Base-by-base conservation (phyloP, 1,140 invertebrate species). In the Helicoverpa armigera region DNA sequence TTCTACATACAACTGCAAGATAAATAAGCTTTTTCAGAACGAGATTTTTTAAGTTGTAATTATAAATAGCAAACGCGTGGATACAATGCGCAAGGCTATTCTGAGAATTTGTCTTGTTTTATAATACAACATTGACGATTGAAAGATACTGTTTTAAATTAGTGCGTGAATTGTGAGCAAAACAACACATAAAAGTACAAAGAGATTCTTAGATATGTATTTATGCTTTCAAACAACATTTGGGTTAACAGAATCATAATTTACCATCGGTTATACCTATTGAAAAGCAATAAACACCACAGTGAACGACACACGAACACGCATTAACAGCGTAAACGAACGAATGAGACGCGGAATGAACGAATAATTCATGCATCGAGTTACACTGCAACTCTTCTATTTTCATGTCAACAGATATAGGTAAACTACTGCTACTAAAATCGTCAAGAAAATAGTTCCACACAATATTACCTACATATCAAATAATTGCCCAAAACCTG, bases 51-150 rank as follows among this genome's bases (percentile, higher is more conserved):
- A 90, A 89, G 86, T 89, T 88, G 88, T 92, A 93, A 93, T 94
- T 92, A 93, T 93, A 92, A 92, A 93, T 94, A 93, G 92, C 92
- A 89, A 91, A 89, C 87, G 90, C 88, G 86, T 92, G 87, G 88
- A 91, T 92, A 92, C 89, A 94, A 93, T 91, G 82, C 86, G 90
- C 89, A 92, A 92, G 89, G 86, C 82, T 93, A 91, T 93, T 92
- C 90, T 83, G 58, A 90, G 90, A 92, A 92, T 90, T 90, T 84
- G 80, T 87, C 82, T 90, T 89, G 86, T 93, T 92, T 92, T 89
- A 89, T 89, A 91, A 89, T 88, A 82, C 86, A 85, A 79, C 81
- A 84, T 69, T 80, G 85, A 89, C 87, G 83, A 90, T 89, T 87
- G 89, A 90, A 90, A 80, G 80, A 87, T 86, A 84, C 80, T 85